Evolutionary conservation across 2,113 vertebrate species (phyloP).

Genomic region (Sapayoa aenigma): DNA sequence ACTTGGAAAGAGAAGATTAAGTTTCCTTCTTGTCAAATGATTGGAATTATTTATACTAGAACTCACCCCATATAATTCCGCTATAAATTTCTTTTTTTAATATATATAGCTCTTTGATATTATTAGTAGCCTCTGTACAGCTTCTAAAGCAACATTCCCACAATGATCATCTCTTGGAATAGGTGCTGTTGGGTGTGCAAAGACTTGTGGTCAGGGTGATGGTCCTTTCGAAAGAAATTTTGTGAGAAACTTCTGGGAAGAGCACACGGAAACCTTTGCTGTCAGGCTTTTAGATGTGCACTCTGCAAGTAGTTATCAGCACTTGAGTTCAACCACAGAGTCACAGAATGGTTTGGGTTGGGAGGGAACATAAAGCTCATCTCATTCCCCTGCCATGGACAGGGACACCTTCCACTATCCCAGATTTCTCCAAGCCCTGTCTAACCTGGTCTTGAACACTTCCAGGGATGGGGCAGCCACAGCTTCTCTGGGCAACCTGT

Average conservation of each 20-base stretch:
- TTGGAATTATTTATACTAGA: not conserved
- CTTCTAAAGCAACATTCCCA: not conserved
- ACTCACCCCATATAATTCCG: not conserved
- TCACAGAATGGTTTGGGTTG: not conserved
- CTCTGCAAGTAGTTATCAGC: no score
- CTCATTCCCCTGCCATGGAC: not conserved
- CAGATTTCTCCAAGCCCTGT: accelerated
- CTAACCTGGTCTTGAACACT: not conserved
- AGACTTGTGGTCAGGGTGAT: not conserved
- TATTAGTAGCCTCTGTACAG: not conserved
- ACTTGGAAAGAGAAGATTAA: not conserved
- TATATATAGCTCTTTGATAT: not conserved
- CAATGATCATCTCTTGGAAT: not conserved
- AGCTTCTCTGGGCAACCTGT: not conserved
- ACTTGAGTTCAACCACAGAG: not conserved
- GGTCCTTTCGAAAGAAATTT: not conserved
- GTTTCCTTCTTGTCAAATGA: not conserved
- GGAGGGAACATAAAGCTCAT: not conserved
- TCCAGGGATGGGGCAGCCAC: not conserved
- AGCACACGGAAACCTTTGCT: not conserved
- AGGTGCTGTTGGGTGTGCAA: not conserved
- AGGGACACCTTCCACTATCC: not conserved
- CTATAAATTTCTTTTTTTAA: not conserved
- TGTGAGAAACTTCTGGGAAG: not conserved
- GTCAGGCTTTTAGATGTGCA: not conserved